These are phyloP conservation scores for Lochmaea capreae DNA, from an alignment of 2,888 invertebrate genomes.

Conservation along the genomic window DNA sequence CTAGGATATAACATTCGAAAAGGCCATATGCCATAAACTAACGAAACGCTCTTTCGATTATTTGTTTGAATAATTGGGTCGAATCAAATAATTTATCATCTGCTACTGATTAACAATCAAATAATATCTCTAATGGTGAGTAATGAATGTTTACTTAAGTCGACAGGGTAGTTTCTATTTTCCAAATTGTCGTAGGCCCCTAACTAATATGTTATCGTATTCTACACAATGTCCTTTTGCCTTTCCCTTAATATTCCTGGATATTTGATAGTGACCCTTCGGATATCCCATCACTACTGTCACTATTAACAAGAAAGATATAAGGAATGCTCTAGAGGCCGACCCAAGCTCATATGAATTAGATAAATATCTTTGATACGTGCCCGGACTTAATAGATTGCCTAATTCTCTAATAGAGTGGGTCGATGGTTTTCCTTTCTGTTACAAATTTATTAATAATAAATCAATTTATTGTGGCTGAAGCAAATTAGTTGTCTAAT, in stretches of 20 bases:
- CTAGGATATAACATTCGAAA: no score
- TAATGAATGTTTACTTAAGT: not conserved
- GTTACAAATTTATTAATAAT: conserved; percentile 11
- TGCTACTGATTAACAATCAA: not conserved
- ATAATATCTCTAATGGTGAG: not conserved
- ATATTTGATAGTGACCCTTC: conserved; percentile 34
- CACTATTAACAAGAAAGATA: conserved; percentile 35
- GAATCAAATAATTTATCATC: no score
- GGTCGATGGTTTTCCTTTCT: conserved; percentile 1
- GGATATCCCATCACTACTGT: conserved; percentile 19
- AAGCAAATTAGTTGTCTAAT: no score
- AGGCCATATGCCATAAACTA: no score
- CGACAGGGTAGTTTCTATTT: not conserved
- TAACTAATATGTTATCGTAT: conserved; percentile 21
- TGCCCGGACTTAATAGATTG: conserved; percentile 32
- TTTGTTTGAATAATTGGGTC: no score
- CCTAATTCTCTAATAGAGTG: conserved; percentile 34
- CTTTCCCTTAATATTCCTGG: conserved; percentile 27
- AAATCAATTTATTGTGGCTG: not conserved
- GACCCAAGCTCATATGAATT: conserved; percentile 23
- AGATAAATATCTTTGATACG: conserved; percentile 35
- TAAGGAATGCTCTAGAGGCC: conserved; percentile 30
- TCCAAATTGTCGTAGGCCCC: not conserved
- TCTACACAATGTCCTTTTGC: conserved; percentile 17
- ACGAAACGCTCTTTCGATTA: no score